Evolutionary conservation across 1,140 invertebrate genomes (phyloP), one percentile per base, ranked within the genome.

Genomic region (Caenorhabditis brenneri): DNA sequence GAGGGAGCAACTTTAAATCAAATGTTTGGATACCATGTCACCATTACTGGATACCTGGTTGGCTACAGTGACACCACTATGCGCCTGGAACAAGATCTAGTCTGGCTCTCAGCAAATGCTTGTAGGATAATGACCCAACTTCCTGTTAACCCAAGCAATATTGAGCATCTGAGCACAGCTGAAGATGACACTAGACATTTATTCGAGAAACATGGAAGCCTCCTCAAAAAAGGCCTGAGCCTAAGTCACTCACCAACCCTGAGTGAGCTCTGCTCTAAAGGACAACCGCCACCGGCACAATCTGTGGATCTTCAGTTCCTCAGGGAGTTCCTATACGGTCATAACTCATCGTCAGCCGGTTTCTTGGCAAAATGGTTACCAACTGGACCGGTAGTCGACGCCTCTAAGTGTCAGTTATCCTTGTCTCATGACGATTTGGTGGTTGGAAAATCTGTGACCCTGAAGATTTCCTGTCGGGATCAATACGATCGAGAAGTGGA

Each of bases 181-280:
- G 87, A 88, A 85, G 87, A 88, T 33, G 85, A 84, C 24, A 88
- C 85, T n/a, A 80, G 84, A 9, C 86, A 89, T 74, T 48, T 91
- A 9, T 79, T 90, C 53, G 82, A 86, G 51, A 86, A 85, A 42
- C 95, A 96, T 92, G 93, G 94, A 31, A 89, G 92, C 5, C 91
- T 97, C 29, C 93, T 98, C 0, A 94, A 95, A 10, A 95, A 96
- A 90, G 97, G 97, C 58, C 94, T 98, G 87, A 95, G 96, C n/a
- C 92, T 98, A 0, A 94, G 94, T 22, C 94, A 95, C 48, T 93
- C 95, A 9, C 95, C 96, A 10, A 95, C 94, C 7, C 94, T 98
- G 55, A 94, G 94, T 86, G 95, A 97, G 92, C 95, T 96, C 42
- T 92, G 86, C 55, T 81, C 74, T 4, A 81, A 82, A 39, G 69